Base-by-base conservation (phyloP, 2,888 invertebrate genomes). In the Drosophila phalerata region DNA sequence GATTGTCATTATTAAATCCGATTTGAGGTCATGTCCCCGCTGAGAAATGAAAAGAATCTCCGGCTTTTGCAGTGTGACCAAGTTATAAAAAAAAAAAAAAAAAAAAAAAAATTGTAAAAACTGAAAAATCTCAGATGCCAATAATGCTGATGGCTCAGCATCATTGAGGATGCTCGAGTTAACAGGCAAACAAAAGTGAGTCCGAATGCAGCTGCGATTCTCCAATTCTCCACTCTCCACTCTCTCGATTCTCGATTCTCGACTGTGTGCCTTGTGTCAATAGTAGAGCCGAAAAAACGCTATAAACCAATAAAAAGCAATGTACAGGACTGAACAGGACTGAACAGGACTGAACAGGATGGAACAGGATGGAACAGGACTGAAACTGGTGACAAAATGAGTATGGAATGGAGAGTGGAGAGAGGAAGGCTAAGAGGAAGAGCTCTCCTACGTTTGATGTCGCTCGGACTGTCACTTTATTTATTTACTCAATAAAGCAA, bases 401-500 rank as follows among this genome's bases (percentile, higher is more conserved):
- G 13, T 2, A 22, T 3, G 13, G 5, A 32, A 2, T 5, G 13
- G 5, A 6, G 5, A n/a, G 4, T 1, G n/a, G 13, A 3, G 34
- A 5, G 13, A 34, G 34, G 32, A 11, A 34, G 52, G 22, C 32
- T 10, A 25, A 28, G 57, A 8, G 17, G 22, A 30, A 22, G 37
- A n/a, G 32, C 53, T 56, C 51, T 37, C 37, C 48, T 48, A 25
- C 72, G 72, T 77, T 52, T 67, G 69, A 66, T 51, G 55, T 61
- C 45, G 43, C 48, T 58, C 34, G 61, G 67, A 38, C 65, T 77
- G 76, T 65, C 81, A 63, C 73, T 85, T 83, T 84, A 83, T 84
- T 84, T 84, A 84, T 84, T 84, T 85, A 84, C 85, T 78, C 79
- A 85, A 85, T 84, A 84, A 85, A 81, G 81, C 81, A 85, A 84